phyloP scores from a whole-genome alignment of 2,797 vertebrate genomes.

The Aselliscus stoliczkanus region DNA sequence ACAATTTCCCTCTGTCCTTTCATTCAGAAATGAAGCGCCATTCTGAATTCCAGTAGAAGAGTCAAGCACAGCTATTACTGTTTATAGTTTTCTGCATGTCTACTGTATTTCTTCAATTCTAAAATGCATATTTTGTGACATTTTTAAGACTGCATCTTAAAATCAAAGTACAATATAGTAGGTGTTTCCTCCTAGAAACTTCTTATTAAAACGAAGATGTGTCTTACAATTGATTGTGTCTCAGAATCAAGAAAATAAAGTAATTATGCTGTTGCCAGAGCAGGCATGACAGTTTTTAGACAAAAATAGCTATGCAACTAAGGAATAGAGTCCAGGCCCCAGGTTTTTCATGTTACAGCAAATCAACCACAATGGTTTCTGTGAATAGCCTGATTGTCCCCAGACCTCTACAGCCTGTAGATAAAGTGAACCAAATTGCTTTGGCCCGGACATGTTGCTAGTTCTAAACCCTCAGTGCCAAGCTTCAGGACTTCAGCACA shows the following conservation, averaged over 20 bases:
- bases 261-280: constrained; percentile 48
- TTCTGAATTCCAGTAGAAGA: neutral
- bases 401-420: neutral
- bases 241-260: constrained; percentile 27
- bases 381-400: neutral
- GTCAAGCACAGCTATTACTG: neutral
- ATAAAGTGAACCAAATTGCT: neutral
- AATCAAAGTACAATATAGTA: neutral
- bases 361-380: constrained; percentile 6
- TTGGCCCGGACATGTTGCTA: neutral
- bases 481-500: neutral
- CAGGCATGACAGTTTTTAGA: neutral
- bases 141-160: constrained; percentile 7
- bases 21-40: neutral
- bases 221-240: constrained; percentile 1
- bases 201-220: constrained; percentile 37
- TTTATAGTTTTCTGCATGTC: neutral
- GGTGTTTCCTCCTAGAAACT: constrained; percentile 24
- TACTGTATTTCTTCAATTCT: neutral
- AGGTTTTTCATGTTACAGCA: neutral
- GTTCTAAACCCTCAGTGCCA: neutral
- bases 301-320: constrained; percentile 30
- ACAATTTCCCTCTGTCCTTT: neutral
- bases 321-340: neutral
- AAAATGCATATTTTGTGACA: neutral